Conservation (phyloP, 1,140 invertebrate genomes). For the Lithobius niger region DNA sequence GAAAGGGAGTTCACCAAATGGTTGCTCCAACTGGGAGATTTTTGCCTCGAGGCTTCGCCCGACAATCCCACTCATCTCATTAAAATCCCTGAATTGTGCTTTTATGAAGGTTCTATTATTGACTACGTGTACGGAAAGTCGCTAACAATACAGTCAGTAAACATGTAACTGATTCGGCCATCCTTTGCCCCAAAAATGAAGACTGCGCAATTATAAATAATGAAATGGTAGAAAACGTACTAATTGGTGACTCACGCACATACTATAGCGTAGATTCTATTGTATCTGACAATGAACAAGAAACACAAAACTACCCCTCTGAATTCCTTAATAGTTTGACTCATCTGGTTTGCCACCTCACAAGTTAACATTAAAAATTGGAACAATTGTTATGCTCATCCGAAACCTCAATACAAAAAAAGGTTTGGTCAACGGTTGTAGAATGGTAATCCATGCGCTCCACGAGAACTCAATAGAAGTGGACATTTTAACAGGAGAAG, state of each 20-base stretch:
- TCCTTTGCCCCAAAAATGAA: slow-evolving; percentile 4
- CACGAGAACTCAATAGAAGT: neutral
- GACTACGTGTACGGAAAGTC: too few relatives aligned
- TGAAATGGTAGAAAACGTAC: neutral
- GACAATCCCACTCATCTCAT: too few relatives aligned
- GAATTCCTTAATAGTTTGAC: slow-evolving; percentile 2
- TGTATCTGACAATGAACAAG: too few relatives aligned
- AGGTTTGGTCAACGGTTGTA: slow-evolving; percentile 11
- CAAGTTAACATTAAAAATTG: neutral
- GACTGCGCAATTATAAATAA: neutral
- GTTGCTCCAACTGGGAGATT: too few relatives aligned
- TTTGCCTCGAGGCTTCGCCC: too few relatives aligned
- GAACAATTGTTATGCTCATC: neutral
- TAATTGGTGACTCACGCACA: neutral
- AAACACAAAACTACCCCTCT: neutral
- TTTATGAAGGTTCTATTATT: too few relatives aligned
- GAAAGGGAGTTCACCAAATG: too few relatives aligned
- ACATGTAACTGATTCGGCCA: too few relatives aligned
- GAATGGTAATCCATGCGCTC: slow-evolving; percentile 7
- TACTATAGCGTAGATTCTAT: neutral
- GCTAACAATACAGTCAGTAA: too few relatives aligned
- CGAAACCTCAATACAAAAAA: neutral
- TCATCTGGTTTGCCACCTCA: slow-evolving; percentile 3
- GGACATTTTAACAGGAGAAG: neutral
- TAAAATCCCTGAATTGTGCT: too few relatives aligned